These are phyloP conservation scores for Periophthalmodon schlosseri DNA, from an alignment of 2,113 vertebrate genomes.

Conservation along the genomic window DNA sequence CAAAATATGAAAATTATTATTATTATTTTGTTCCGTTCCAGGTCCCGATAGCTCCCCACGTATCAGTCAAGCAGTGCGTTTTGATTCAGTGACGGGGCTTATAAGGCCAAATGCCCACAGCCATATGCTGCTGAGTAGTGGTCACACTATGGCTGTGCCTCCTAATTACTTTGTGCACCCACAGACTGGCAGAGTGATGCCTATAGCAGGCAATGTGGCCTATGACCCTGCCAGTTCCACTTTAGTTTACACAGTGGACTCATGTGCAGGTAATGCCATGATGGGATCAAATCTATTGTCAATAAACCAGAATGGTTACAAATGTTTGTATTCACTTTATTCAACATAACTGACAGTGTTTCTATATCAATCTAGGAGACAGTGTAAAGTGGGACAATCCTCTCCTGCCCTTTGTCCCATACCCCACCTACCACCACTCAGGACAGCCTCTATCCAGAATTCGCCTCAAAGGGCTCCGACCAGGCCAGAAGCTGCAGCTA, in stretches of 20 bases:
- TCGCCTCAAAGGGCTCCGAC: constrained; percentile 72
- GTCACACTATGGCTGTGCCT: constrained; percentile 76
- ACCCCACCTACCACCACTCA: constrained; percentile 73
- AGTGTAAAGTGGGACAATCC: constrained; percentile 72
- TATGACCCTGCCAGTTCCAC: constrained; percentile 77
- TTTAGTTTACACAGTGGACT: constrained; percentile 78
- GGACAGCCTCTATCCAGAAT: constrained; percentile 65
- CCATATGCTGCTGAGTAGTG: constrained; percentile 75
- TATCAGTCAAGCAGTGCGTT: constrained; percentile 48
- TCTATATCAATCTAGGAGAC: constrained; percentile 61
- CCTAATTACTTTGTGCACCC: constrained; percentile 83
- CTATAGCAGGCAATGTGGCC: constrained; percentile 81
- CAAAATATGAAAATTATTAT: background rate
- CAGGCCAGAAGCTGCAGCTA: constrained; percentile 70
- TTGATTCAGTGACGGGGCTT: constrained; percentile 77
- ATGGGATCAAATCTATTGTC: background rate
- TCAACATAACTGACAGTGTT: background rate
- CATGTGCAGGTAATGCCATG: constrained; percentile 57
- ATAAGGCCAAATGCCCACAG: constrained; percentile 72
- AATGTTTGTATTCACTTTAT: background rate
- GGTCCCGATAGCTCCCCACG: constrained; percentile 67
- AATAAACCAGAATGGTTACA: no score
- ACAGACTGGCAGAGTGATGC: constrained; percentile 81
- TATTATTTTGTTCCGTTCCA: constrained; percentile 38
- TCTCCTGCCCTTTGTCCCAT: constrained; percentile 83